These are phyloP conservation scores for Accipiter cooperii DNA, from an alignment of 2,113 vertebrate genomes.

Conservation along the genomic window DNA sequence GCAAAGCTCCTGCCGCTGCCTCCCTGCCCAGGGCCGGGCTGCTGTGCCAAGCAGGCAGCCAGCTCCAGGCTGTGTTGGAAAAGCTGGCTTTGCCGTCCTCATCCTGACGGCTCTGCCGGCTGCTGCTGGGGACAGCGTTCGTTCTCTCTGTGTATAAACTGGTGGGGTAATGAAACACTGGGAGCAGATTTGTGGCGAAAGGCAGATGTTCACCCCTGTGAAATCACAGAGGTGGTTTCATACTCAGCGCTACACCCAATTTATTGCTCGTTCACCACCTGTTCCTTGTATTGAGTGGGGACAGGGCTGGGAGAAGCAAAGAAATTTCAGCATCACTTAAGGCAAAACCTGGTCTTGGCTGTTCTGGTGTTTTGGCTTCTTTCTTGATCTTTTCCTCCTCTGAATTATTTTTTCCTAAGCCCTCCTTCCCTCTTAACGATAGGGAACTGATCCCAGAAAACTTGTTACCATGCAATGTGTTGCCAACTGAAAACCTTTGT, in stretches of 20 bases:
- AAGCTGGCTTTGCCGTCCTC: background rate
- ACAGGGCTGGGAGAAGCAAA: background rate
- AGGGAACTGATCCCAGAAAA: background rate
- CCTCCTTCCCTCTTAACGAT: too few relatives aligned
- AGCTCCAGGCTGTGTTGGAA: background rate
- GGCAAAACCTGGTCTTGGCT: background rate
- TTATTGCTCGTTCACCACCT: background rate
- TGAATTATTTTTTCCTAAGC: background rate
- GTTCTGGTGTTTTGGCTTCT: background rate
- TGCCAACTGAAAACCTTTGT: background rate
- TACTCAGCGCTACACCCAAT: rapidly evolving
- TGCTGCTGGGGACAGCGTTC: background rate
- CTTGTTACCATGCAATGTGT: background rate
- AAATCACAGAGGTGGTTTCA: background rate
- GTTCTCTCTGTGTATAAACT: background rate
- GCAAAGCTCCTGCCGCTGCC: background rate
- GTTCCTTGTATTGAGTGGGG: background rate
- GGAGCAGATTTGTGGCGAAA: background rate
- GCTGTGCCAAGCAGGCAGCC: background rate
- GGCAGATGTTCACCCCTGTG: background rate
- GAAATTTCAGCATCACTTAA: background rate
- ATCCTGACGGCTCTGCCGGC: background rate
- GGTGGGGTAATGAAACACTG: rapidly evolving
- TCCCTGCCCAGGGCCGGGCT: background rate
- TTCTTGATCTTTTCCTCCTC: background rate